A percentile compares a stretch with the other conserved stretches of the same genome.
These are phyloP conservation scores for Lordiphosa fenestrarum DNA, from an alignment of 2,888 invertebrate genomes.

Conservation along the genomic window DNA sequence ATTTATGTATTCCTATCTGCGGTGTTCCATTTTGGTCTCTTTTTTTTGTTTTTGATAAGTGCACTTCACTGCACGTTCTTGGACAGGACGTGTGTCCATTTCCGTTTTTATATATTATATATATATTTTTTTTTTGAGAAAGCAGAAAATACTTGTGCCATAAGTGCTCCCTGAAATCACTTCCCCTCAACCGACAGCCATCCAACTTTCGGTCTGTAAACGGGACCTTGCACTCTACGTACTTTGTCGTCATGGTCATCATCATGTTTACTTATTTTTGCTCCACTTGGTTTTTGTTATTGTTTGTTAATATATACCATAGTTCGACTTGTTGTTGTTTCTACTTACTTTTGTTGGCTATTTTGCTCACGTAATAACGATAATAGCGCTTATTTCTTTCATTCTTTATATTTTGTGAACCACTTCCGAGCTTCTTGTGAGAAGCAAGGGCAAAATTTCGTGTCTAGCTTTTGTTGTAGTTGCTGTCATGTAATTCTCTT, in stretches of 20 bases:
- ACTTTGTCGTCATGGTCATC: constrained; percentile 13
- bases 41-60: constrained; percentile 32
- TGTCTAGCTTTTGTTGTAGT: constrained; percentile 20
- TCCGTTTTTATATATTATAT: constrained; percentile 13
- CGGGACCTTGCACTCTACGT: neutral
- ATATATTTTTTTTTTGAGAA: constrained; percentile 18
- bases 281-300: constrained; percentile 28
- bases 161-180: constrained; percentile 68
- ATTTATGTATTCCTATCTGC: neutral
- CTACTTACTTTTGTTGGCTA: constrained; percentile 29
- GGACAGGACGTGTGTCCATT: constrained; percentile 43
- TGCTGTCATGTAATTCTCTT: constrained; percentile 43
- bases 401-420: constrained; percentile 34
- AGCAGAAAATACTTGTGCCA: constrained; percentile 54
- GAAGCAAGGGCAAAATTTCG: constrained; percentile 16
- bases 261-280: constrained; percentile 11
- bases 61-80: constrained; percentile 34
- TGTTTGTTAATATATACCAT: constrained; percentile 40
- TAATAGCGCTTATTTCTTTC: constrained; percentile 45
- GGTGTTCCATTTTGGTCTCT: constrained; percentile 20
- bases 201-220: neutral
- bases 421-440: constrained; percentile 32
- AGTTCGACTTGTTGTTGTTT: constrained; percentile 9
- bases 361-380: constrained; percentile 44
- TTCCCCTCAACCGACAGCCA: constrained; percentile 29